Percentiles rank a stretch among this genome's conserved stretches.
These are phyloP conservation scores for Todiramphus chloris DNA, from an alignment of 2,113 vertebrate species.

Conservation along the genomic window DNA sequence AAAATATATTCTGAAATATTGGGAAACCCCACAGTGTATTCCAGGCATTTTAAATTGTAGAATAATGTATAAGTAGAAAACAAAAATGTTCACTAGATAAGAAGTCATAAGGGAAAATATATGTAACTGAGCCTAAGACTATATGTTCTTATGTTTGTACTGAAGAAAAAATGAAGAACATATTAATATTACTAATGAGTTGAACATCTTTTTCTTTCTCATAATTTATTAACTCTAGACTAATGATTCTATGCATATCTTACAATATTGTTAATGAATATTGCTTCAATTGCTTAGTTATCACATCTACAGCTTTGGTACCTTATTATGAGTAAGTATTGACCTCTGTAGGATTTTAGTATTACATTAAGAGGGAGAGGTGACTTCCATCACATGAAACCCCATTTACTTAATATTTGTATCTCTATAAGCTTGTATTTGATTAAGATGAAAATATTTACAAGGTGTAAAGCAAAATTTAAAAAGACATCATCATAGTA, in stretches of 20 bases:
- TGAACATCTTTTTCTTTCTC: background rate
- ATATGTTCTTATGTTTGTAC: background rate
- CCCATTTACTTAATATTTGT: background rate
- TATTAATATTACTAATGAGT: background rate
- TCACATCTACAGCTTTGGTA: background rate
- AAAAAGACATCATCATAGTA: background rate
- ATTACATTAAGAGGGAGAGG: background rate
- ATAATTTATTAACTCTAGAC: accelerated
- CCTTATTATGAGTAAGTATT: background rate
- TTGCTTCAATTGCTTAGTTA: background rate
- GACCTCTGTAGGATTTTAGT: background rate
- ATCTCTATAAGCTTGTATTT: background rate
- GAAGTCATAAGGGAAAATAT: background rate
- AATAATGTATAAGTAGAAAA: background rate
- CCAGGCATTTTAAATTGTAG: background rate
- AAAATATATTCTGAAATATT: background rate
- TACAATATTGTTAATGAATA: background rate
- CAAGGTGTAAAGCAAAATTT: background rate
- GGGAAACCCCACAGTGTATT: background rate
- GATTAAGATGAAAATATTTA: background rate
- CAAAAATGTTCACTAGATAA: background rate
- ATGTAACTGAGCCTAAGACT: background rate
- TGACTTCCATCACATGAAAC: background rate
- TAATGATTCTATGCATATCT: background rate
- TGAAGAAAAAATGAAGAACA: background rate